Evolutionary conservation across 2,888 invertebrate species (phyloP).

Genomic region (Cantharis nigra): DNA sequence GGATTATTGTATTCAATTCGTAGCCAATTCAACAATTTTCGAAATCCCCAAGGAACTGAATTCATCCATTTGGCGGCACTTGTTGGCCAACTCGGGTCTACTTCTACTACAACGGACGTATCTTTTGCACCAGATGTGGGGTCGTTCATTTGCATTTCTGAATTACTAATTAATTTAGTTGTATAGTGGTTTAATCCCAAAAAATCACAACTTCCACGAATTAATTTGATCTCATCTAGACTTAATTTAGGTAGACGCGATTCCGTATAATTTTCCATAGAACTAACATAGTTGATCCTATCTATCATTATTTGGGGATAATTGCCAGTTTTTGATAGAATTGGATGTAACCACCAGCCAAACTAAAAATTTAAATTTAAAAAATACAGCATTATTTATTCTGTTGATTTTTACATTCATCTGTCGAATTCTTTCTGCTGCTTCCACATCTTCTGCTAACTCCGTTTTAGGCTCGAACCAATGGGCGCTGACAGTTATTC

Average conservation of each 20-base stretch:
- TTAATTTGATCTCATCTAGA: conserved; percentile 51
- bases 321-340: conserved; percentile 55
- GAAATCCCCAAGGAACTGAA: conserved; percentile 66
- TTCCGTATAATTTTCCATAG: conserved; percentile 49
- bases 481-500: conserved; percentile 60
- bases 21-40: conserved; percentile 60
- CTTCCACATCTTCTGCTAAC: no score
- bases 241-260: conserved; percentile 47
- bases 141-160: conserved; percentile 46
- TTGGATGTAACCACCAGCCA: conserved; percentile 58
- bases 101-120: conserved; percentile 49
- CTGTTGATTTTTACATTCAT: no score
- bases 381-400: not conserved
- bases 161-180: conserved; percentile 52
- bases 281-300: conserved; percentile 54
- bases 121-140: conserved; percentile 57
- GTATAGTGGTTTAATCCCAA: conserved; percentile 70
- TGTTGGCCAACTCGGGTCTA: conserved; percentile 59
- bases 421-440: no score
- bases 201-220: conserved; percentile 64
- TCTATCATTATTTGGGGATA: conserved; percentile 59
- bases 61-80: conserved; percentile 59
- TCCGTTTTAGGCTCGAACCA: conserved; percentile 59
- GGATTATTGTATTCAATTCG: conserved; percentile 56
- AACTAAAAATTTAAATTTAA: conserved; percentile 45